A percentile compares a stretch with the other conserved stretches of the same genome.
Evolutionary conservation across 2,113 vertebrate species (phyloP).

Genomic region (Callithrix jacchus): DNA sequence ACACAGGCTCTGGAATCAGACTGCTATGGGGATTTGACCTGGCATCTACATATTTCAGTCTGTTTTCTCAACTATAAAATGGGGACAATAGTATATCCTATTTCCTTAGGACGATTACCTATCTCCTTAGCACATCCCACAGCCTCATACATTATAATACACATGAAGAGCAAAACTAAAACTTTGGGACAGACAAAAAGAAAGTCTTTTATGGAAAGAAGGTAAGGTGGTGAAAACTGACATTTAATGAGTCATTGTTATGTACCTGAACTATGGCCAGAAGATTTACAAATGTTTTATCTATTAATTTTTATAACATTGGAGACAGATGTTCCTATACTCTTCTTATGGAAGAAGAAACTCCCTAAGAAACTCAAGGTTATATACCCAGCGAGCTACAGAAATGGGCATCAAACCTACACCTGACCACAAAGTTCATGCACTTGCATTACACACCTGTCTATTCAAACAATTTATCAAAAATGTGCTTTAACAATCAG

Average conservation of each 20-base stretch:
- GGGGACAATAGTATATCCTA: background rate
- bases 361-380: background rate
- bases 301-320: background rate
- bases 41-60: background rate
- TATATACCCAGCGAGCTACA: background rate
- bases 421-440: background rate
- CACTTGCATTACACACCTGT: background rate
- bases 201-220: background rate
- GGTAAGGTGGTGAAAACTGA: background rate
- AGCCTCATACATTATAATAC: background rate
- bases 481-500: background rate
- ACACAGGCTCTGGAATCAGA: background rate
- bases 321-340: background rate
- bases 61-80: background rate
- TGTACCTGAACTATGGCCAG: background rate
- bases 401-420: background rate
- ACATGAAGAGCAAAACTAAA: background rate
- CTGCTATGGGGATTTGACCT: background rate
- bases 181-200: background rate
- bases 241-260: background rate
- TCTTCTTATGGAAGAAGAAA: background rate
- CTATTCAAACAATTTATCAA: background rate
- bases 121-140: background rate
- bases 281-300: background rate
- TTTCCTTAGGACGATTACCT: background rate